A percentile compares a stretch with the other conserved stretches of the same genome.
Conservation (phyloP, 2,113 vertebrate species). For the Trematocara macrostoma region DNA sequence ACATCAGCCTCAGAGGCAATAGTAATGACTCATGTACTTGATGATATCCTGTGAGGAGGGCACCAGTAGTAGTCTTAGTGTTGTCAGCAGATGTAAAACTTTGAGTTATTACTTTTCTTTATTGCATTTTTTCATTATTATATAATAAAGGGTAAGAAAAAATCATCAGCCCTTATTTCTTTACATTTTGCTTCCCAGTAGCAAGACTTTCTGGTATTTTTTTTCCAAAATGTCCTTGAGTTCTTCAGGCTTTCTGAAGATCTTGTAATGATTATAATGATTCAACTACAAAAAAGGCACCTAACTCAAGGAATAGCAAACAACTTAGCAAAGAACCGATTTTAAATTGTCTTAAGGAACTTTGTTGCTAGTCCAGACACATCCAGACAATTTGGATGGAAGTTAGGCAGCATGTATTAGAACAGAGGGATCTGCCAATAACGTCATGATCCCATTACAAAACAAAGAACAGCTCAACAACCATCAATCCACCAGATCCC, state of each 20-base stretch:
- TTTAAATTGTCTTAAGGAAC: not conserved
- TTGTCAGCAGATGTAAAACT: not conserved
- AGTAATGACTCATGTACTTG: slow-evolving; percentile 1
- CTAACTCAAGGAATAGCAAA: not conserved
- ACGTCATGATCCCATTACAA: slow-evolving; percentile 10
- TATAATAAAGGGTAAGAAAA: not conserved
- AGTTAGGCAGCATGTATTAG: not conserved
- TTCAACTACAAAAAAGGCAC: not conserved
- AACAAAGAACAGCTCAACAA: slow-evolving; percentile 4
- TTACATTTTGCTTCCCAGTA: not conserved
- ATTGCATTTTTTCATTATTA: not conserved
- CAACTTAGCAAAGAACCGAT: accelerated
- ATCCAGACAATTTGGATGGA: not conserved
- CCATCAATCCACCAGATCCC: slow-evolving; percentile 20
- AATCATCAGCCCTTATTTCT: not conserved
- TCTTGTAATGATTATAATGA: not conserved
- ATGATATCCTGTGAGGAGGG: slow-evolving; percentile 14
- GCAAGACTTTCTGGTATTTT: not conserved
- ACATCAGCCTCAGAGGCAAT: slow-evolving; percentile 24
- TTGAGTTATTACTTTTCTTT: not conserved
- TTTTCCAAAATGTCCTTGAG: not conserved
- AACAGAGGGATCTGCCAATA: slow-evolving; percentile 12
- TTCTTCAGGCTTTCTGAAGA: not conserved
- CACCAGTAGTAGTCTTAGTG: not conserved
- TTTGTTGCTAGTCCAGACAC: not conserved